A percentile compares a stretch with the other conserved stretches of the same genome.
phyloP scores from a whole-genome alignment of 1,140 invertebrate species.

The Drosophila repleta region DNA sequence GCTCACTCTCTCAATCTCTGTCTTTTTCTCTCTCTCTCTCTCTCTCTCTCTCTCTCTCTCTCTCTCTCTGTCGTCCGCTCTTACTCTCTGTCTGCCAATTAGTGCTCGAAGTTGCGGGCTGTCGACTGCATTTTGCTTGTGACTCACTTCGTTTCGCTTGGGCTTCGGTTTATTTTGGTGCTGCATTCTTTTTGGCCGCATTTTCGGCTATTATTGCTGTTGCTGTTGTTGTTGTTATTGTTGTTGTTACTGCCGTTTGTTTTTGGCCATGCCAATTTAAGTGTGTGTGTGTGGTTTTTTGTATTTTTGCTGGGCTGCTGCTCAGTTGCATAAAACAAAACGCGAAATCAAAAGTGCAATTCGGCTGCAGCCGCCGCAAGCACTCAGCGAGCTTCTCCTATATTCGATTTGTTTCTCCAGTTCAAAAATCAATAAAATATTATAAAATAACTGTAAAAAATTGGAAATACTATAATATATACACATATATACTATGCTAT shows the following conservation, averaged over 20 bases:
- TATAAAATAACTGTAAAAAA: neutral
- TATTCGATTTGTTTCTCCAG: neutral
- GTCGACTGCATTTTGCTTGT: conserved; percentile 56
- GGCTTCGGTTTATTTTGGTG: conserved; percentile 75
- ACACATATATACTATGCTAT: neutral
- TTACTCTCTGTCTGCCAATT: conserved; percentile 52
- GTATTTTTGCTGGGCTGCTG: conserved; percentile 18
- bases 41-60: conserved; percentile 18
- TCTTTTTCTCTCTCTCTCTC: conserved; percentile 23
- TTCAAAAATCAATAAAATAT: conserved; percentile 35
- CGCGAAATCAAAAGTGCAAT: conserved; percentile 50
- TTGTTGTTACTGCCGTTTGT: conserved; percentile 39
- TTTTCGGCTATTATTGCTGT: conserved; percentile 43
- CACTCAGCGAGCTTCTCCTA: conserved; percentile 6
- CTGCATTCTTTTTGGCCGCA: conserved; percentile 74
- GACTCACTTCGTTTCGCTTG: conserved; percentile 47
- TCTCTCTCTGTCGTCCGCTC: conserved; percentile 13
- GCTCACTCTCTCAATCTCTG: conserved; percentile 11
- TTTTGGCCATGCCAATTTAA: conserved; percentile 58
- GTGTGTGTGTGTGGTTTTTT: conserved; percentile 36
- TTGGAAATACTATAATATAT: conserved; percentile 10
- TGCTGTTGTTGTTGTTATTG: conserved; percentile 38
- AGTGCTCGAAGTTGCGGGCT: conserved; percentile 34
- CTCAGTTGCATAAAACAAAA: conserved; percentile 73
- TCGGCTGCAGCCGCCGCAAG: conserved; percentile 34